Percentiles rank a stretch among this genome's conserved stretches.
Conservation (phyloP, 2,113 vertebrate genomes). For the Theropithecus gelada region DNA sequence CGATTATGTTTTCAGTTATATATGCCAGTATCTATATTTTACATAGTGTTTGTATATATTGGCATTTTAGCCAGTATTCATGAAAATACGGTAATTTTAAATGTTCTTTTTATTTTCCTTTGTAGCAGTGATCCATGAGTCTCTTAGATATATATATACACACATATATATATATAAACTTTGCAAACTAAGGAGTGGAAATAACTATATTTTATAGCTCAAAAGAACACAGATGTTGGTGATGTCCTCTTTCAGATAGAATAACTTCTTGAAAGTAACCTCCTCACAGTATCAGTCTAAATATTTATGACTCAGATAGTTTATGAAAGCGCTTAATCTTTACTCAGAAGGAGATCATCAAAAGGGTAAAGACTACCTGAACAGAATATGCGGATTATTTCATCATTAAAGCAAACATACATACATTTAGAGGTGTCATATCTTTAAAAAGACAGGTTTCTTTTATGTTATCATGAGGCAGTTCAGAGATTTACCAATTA, state of each 20-base stretch:
- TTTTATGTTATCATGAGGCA: slow-evolving; percentile 13
- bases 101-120: neutral
- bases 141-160: neutral
- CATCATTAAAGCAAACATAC: slow-evolving; percentile 8
- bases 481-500: slow-evolving; percentile 47
- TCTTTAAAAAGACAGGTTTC: slow-evolving; percentile 43
- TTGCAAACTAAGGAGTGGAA: neutral
- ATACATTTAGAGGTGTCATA: neutral
- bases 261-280: neutral
- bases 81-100: neutral
- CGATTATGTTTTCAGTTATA: neutral
- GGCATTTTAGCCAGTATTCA: neutral
- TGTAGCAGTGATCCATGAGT: neutral
- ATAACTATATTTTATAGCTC: neutral
- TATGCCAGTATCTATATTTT: neutral
- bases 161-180: neutral
- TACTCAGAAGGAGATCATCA: slow-evolving; percentile 10
- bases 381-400: neutral
- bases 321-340: slow-evolving; percentile 27
- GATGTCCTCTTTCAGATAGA: slow-evolving; percentile 9
- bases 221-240: neutral
- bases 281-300: neutral
- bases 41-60: neutral
- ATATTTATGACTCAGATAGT: slow-evolving; percentile 29
- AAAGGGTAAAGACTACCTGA: slow-evolving; percentile 11